Percentiles rank a stretch among this genome's conserved stretches.
Evolutionary conservation across 2,113 vertebrate genomes (phyloP).

Genomic region (Leptobrachium leishanense): DNA sequence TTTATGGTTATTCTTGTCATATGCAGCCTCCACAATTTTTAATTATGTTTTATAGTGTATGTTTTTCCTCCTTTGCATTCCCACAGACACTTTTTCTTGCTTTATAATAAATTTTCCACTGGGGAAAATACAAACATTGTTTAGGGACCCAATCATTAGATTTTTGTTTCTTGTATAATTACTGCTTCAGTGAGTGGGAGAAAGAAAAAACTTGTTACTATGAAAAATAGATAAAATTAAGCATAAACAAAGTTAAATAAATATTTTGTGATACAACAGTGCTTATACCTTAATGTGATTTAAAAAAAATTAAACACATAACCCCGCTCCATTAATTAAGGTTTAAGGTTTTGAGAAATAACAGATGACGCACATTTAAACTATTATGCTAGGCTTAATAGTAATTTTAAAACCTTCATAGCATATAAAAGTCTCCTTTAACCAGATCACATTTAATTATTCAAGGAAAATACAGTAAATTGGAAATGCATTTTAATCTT

Average conservation of each 20-base stretch:
- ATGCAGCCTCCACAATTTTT: slow-evolving; percentile 83
- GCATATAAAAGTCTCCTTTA: not conserved
- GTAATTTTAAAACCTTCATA: not conserved
- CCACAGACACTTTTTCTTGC: slow-evolving; percentile 71
- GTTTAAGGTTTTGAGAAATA: not conserved
- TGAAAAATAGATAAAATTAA: slow-evolving; percentile 42
- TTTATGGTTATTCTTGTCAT: slow-evolving; percentile 85
- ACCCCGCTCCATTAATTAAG: not conserved
- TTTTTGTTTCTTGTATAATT: slow-evolving; percentile 66
- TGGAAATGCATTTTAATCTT: too few relatives aligned
- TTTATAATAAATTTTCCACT: slow-evolving; percentile 70
- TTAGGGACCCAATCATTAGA: slow-evolving; percentile 64
- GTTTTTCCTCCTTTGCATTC: slow-evolving; percentile 75
- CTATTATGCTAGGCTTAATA: not conserved
- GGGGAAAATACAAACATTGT: slow-evolving; percentile 66
- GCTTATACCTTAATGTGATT: slow-evolving; percentile 4
- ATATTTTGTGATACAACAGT: slow-evolving; percentile 4
- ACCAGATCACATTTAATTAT: not conserved
- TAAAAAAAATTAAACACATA: not conserved
- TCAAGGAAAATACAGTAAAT: not conserved
- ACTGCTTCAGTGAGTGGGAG: slow-evolving; percentile 51
- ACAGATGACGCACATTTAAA: not conserved
- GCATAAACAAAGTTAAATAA: slow-evolving; percentile 33
- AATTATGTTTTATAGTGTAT: slow-evolving; percentile 85
- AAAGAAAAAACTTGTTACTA: slow-evolving; percentile 35